phyloP scores from a whole-genome alignment of 2,797 vertebrate genomes.

The Leucoraja ocellata region DNA sequence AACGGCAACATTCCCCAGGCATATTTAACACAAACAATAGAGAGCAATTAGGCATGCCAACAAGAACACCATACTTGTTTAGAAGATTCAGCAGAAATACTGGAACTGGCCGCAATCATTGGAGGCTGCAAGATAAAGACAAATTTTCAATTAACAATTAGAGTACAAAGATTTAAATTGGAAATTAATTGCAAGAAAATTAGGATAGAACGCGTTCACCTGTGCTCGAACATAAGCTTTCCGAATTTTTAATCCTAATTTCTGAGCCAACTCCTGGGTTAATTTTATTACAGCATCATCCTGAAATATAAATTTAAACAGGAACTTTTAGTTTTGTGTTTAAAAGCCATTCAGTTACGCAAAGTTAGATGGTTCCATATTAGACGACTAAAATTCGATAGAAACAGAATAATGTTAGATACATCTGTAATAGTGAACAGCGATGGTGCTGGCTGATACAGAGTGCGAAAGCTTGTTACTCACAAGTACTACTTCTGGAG shows the following conservation, averaged over 20 bases:
- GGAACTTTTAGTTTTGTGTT: neutral
- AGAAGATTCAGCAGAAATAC: conserved; percentile 57
- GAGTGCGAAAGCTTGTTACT: too few relatives aligned
- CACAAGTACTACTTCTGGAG: too few relatives aligned
- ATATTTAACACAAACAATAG: neutral
- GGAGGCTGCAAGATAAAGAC: conserved; percentile 64
- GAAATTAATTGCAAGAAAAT: neutral
- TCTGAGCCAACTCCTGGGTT: conserved; percentile 88
- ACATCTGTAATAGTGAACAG: too few relatives aligned
- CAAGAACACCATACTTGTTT: conserved; percentile 64
- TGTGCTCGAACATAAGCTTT: conserved; percentile 91
- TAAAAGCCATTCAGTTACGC: neutral
- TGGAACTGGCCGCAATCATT: conserved; percentile 54
- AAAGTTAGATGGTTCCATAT: neutral
- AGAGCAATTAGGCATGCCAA: neutral
- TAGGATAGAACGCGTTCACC: conserved; percentile 57
- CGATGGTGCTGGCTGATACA: too few relatives aligned
- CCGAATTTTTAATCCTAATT: conserved; percentile 90
- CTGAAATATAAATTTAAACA: conserved; percentile 51
- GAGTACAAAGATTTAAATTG: conserved; percentile 31
- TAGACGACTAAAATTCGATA: neutral
- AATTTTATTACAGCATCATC: conserved; percentile 87
- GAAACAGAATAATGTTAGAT: too few relatives aligned
- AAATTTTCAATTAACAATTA: conserved; percentile 19
- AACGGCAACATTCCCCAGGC: neutral